A percentile compares a stretch with the other conserved stretches of the same genome.
Evolutionary conservation across 2,797 vertebrate species (phyloP).

Genomic region (Emydoidea blandingii): DNA sequence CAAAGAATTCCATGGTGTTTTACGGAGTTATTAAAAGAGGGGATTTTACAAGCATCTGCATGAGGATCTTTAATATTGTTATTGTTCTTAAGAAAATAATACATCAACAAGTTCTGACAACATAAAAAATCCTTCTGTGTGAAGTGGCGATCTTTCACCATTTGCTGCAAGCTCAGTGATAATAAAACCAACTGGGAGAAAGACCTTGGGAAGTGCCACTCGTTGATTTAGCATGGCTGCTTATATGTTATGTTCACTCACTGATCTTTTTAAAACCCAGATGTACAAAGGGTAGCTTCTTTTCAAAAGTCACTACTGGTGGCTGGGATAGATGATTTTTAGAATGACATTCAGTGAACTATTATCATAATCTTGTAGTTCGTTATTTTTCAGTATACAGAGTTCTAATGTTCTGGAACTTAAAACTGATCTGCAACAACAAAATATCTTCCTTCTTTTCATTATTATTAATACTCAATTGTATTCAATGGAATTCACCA

Average conservation of each 20-base stretch:
- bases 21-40: neutral
- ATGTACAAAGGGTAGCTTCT: neutral
- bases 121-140: neutral
- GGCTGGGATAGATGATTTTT: neutral
- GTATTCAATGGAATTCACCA: neutral
- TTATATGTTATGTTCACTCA: neutral
- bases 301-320: neutral
- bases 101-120: neutral
- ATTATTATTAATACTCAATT: neutral
- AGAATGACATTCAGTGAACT: neutral
- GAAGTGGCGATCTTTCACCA: neutral
- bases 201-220: neutral
- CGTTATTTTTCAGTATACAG: neutral
- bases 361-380: neutral
- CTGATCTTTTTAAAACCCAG: neutral
- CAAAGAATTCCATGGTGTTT: neutral
- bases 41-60: neutral
- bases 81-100: neutral
- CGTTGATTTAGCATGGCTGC: slow-evolving; percentile 12
- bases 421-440: neutral
- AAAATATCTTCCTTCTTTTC: neutral
- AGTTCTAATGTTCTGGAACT: neutral
- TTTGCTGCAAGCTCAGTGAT: neutral
- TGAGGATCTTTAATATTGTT: neutral
- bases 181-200: neutral